Percentiles rank a stretch among this genome's conserved stretches.
phyloP scores from a whole-genome alignment of 1,140 invertebrate genomes.

The Rhynchophorus ferrugineus region DNA sequence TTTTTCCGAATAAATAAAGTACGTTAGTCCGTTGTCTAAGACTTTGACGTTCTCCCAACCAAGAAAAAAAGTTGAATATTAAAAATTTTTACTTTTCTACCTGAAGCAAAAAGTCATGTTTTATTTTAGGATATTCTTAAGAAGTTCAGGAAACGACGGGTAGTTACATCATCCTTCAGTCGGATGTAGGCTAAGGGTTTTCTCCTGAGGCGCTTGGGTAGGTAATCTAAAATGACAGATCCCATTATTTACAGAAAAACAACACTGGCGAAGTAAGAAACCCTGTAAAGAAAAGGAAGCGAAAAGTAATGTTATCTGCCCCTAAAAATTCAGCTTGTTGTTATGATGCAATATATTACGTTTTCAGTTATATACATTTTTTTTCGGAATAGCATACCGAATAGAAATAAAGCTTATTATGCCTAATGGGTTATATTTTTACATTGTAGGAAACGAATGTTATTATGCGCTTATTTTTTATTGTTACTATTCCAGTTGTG shows the following conservation, averaged over 20 bases:
- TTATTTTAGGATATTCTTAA: constrained; percentile 2
- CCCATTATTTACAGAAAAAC: constrained; percentile 43
- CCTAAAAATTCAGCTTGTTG: constrained; percentile 30
- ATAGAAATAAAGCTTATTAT: neutral
- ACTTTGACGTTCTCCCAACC: no score
- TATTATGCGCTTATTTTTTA: no score
- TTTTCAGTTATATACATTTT: constrained; percentile 3
- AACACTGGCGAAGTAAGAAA: constrained; percentile 39
- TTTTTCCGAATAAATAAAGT: no score
- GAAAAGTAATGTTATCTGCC: constrained; percentile 36
- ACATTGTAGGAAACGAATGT: no score
- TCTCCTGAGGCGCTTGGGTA: constrained; percentile 30
- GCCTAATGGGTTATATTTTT: no score
- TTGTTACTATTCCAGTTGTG: no score
- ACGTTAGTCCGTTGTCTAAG: no score
- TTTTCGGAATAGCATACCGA: neutral
- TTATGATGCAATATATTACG: constrained; percentile 33
- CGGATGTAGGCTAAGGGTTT: constrained; percentile 21
- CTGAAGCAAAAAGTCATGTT: neutral
- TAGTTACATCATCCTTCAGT: constrained; percentile 20
- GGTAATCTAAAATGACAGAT: constrained; percentile 42
- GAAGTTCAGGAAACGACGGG: neutral
- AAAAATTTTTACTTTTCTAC: neutral
- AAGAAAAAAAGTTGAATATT: neutral
- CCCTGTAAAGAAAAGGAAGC: constrained; percentile 35